phyloP scores from a whole-genome alignment of 2,888 invertebrate species.

The Drosophila atripex region DNA sequence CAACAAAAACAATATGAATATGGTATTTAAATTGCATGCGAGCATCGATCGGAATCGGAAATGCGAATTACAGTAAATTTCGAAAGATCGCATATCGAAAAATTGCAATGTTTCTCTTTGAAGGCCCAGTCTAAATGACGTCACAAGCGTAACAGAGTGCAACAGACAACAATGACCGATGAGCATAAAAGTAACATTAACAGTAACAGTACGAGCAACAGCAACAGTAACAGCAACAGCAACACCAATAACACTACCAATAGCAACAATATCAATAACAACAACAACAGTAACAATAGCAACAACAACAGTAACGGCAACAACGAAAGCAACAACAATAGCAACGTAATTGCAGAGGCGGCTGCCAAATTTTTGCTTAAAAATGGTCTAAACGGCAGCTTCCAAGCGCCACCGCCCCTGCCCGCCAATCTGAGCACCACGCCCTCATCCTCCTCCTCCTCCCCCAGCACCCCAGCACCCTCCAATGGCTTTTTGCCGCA shows the following conservation, averaged over 20 bases:
- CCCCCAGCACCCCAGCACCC: slow-evolving; percentile 31
- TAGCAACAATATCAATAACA: slow-evolving; percentile 46
- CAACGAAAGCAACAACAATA: slow-evolving; percentile 56
- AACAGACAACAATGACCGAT: slow-evolving; percentile 86
- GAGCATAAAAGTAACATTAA: slow-evolving; percentile 85
- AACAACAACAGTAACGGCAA: slow-evolving; percentile 47
- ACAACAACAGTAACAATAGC: slow-evolving; percentile 43
- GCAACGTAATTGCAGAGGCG: slow-evolving; percentile 76
- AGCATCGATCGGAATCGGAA: slow-evolving; percentile 24
- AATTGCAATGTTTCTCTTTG: slow-evolving; percentile 33
- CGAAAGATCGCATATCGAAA: slow-evolving; percentile 3
- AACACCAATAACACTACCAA: slow-evolving; percentile 37
- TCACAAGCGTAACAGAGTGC: slow-evolving; percentile 50
- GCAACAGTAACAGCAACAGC: slow-evolving; percentile 43
- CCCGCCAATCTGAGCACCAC: slow-evolving; percentile 36
- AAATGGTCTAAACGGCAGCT: slow-evolving; percentile 79
- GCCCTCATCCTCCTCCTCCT: slow-evolving; percentile 41
- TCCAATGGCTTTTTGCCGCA: slow-evolving; percentile 67
- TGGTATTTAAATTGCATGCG: slow-evolving; percentile 34
- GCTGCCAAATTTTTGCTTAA: slow-evolving; percentile 79
- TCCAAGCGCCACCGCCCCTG: slow-evolving; percentile 70
- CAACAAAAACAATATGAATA: slow-evolving; percentile 58
- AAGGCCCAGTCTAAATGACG: slow-evolving; percentile 50
- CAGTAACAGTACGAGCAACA: slow-evolving; percentile 85
- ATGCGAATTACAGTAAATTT: slow-evolving; percentile 23